Evolutionary conservation across 2,888 invertebrate species (phyloP), one percentile per base, ranked within the genome.

Genomic region (Sclerodermus sp.): DNA sequence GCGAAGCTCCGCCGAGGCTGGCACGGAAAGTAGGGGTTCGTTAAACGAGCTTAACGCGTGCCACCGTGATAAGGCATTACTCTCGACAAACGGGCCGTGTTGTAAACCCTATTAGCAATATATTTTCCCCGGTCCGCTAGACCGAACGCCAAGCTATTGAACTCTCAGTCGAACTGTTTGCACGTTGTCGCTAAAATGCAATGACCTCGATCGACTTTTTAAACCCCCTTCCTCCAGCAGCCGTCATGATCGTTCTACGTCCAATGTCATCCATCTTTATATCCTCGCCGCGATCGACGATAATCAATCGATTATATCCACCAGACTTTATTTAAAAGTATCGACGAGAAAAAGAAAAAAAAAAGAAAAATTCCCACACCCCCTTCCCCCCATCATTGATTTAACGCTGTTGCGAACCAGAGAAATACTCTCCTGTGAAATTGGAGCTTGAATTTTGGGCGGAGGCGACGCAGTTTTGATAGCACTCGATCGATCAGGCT

Each of bases 71-170:
- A 64, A 66, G 61, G 70, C 71, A 72, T 73, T 73, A 72, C 70
- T 71, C 71, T 66, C 62, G 65, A 62, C 67, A 71, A 73, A 73
- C 72, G 71, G 68, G 62, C 62, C 67, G 65, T 70, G 67, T 64
- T 68, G 68, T 68, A 63, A 61, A 67, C 67, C 70, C 72, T 73
- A 73, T 73, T 73, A 70, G 73, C 73, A 71, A 71, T 73, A 73
- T 73, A 73, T 72, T 70, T 73, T 66, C 66, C 23, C 66, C 66
- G 63, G 49, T 60, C 60, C 64, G 54, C 48, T 59, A 59, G 62
- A 60, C 62, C 67, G 57, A 59, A 50, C 55, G 57, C 49, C 55
- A 52, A 47, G 51, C 60, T 51, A 56, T 51, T 51, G 51, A 47
- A 47, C 55, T 55, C 45, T 49, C 55, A 58, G 55, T 56, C 64